phyloP scores from a whole-genome alignment of 2,797 vertebrate genomes.

The Danio kyathit region DNA sequence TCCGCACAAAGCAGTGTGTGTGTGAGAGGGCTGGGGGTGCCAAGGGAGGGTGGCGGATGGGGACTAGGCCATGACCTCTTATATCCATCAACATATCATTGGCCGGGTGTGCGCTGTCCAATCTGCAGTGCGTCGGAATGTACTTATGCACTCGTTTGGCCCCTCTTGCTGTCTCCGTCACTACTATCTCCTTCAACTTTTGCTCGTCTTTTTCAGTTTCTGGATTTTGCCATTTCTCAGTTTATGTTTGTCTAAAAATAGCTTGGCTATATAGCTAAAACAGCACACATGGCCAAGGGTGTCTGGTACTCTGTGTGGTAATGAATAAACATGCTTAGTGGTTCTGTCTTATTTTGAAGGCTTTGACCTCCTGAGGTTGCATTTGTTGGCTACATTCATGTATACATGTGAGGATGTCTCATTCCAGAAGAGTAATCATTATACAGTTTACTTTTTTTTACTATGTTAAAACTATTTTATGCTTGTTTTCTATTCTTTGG shows the following conservation, averaged over 20 bases:
- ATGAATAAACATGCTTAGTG: no score
- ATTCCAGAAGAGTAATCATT: no score
- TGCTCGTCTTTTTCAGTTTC: background rate
- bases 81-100: slow-evolving; percentile 79
- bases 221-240: slow-evolving; percentile 49
- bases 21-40: slow-evolving; percentile 67
- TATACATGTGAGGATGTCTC: no score
- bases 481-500: no score
- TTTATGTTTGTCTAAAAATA: no score
- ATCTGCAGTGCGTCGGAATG: slow-evolving; percentile 39
- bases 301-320: background rate
- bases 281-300: background rate
- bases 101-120: slow-evolving; percentile 55
- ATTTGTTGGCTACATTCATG: no score
- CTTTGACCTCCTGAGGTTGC: no score
- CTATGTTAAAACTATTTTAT: no score
- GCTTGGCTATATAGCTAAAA: background rate
- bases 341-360: background rate
- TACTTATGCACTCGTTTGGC: slow-evolving; percentile 14
- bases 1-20: slow-evolving; percentile 81
- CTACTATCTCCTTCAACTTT: background rate
- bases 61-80: slow-evolving; percentile 84
- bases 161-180: background rate
- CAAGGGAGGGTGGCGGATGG: slow-evolving; percentile 75
- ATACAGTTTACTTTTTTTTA: no score